Evolutionary conservation across 2,888 invertebrate species (phyloP), one percentile per base, ranked within the genome.

Genomic region (Ferrisia virgata): DNA sequence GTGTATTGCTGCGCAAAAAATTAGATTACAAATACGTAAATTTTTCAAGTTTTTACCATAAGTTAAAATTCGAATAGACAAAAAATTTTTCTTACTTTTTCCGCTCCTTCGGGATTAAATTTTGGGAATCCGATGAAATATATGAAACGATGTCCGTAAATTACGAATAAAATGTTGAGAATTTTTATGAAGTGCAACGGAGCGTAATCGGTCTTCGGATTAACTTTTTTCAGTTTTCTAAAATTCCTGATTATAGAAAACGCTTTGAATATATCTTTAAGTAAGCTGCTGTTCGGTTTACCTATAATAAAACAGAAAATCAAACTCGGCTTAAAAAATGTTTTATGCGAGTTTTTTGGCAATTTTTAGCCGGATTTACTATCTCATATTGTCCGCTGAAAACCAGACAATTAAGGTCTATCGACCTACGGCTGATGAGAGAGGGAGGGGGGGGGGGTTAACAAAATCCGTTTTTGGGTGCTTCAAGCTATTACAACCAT

Each of bases 131-230:
- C 84, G 13, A 84, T 79, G 64, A 64, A 84, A 28, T 40, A 84
- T 15, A 84, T 84, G 31, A 80, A 84, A 36, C 84, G 33, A 58
- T 84, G 84, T 43, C 84, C 84, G 31, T 84, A 84, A 43, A 84
- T 84, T 22, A 84, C 58, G 18, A 84, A 28, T 39, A 84, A n/a
- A 11, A 84, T 84, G 22, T 84, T 84, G 13, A 84, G 1, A 28
- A 84, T 40, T 84, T 84, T 84, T 31, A 64, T 28, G 4, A 84
- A 84, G 31, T 84, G 84, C 2, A 80, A 18, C 0, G 36, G 13
- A 31, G 58, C 64, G 39, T 36, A 40, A 80, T 86, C 86, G 0
- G 82, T 31, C 53, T 85, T 85, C 33, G 85, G 81, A 76, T 86
- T 85, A 6, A 58, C 78, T 36, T 80, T 69, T 39, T 36, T 31